phyloP scores from a whole-genome alignment of 1,140 invertebrate species.

The Bombus superbus region DNA sequence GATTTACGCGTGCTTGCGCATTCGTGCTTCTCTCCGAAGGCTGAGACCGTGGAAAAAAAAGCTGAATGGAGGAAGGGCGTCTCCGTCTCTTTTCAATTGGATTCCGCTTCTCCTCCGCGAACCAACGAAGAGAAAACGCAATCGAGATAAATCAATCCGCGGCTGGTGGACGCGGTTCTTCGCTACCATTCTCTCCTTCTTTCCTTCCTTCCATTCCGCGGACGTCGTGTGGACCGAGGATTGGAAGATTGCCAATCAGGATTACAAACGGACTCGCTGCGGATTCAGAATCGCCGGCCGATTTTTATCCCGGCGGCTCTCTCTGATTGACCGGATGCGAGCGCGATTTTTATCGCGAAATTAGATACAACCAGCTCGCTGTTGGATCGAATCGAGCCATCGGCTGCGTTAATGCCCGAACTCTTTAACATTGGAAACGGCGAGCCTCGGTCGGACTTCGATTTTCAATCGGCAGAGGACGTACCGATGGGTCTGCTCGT shows the following conservation, averaged over 20 bases:
- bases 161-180: conserved; percentile 27
- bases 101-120: not conserved
- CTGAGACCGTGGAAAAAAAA: conserved; percentile 20
- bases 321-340: conserved; percentile 23
- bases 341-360: conserved; percentile 27
- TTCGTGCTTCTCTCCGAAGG: not conserved
- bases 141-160: conserved; percentile 51
- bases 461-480: not conserved
- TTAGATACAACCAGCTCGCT: conserved; percentile 9
- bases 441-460: not conserved
- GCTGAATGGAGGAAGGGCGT: conserved; percentile 4
- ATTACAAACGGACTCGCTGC: conserved; percentile 20
- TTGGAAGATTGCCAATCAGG: conserved; percentile 48
- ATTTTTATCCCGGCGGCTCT: conserved; percentile 10
- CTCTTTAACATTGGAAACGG: conserved; percentile 13
- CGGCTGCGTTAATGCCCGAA: not conserved
- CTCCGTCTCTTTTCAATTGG: not conserved
- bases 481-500: not conserved
- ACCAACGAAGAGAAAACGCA: conserved; percentile 28
- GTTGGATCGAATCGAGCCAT: not conserved
- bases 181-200: conserved; percentile 19
- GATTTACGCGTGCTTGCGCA: conserved; percentile 5
- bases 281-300: conserved; percentile 24
- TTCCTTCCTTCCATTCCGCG: conserved; percentile 11
- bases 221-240: conserved; percentile 11